Base-by-base conservation (phyloP, 2,888 invertebrate species). In the Seladonia tumulorum region DNA sequence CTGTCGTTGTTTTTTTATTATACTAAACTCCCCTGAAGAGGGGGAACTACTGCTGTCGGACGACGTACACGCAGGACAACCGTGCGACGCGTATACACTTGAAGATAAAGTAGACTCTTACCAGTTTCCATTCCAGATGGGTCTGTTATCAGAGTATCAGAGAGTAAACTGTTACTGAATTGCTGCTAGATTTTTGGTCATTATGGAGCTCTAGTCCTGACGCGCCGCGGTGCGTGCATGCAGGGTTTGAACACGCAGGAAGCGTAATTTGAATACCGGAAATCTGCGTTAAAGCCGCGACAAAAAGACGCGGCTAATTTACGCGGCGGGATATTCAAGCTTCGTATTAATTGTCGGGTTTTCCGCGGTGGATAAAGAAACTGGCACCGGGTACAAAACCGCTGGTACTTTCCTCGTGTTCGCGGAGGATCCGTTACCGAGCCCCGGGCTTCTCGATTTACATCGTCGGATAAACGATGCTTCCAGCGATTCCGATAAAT, bases 261-360 rank as follows among this genome's bases (percentile, higher is more conserved):
- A 79, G 49, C 25, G 60, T 60, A 79, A 85, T 76, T 76, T 82
- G 82, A 70, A 76, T 70, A 74, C 79, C 66, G 63, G 42, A 53
- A 63, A 72, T 73, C 76, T 68, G 66, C 66, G 76, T 74, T 76
- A 42, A 70, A 57, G 60, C 29, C 25, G 18, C 35, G 49, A 29
- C 57, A 85, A 79, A 79, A 85, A 82, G 42, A n/a, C 25, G 60
- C n/a, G 76, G 16, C 66, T 66, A 76, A 85, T 85, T 85, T 82
- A 66, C 75, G 72, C 75, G 71, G 4, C 57, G n/a, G 66, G 42
- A 76, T 73, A 63, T 71, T 42, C 60, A 70, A 79, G 72, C 72
- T 72, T 72, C 18, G 72, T 53, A 75, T 75, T 79, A 85, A 82
- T 79, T 81, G 81, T n/a, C 25, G 35, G 53, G 35, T 60, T 75